These are phyloP conservation scores for Aporophyla nigra DNA, from an alignment of 2,888 invertebrate genomes.

Conservation along the genomic window DNA sequence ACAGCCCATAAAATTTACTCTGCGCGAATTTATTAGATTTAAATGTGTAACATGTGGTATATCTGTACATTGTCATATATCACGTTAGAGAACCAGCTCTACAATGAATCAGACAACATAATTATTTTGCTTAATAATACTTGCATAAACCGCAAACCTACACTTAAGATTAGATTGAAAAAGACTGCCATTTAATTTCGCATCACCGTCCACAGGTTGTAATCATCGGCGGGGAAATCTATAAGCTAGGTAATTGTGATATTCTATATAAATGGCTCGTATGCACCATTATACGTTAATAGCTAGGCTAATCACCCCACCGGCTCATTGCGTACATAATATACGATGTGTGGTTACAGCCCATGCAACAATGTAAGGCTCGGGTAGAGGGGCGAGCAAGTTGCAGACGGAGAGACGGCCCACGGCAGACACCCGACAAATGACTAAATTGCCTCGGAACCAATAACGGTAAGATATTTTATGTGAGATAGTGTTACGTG, in stretches of 20 bases:
- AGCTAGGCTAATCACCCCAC: slow-evolving; percentile 56
- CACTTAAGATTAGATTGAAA: slow-evolving; percentile 57
- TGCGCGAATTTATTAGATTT: slow-evolving; percentile 20
- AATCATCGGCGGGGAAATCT: slow-evolving; percentile 53
- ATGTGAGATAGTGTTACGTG: slow-evolving; percentile 68
- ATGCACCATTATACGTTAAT: slow-evolving; percentile 57
- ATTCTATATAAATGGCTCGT: slow-evolving; percentile 57
- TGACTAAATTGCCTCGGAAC: slow-evolving; percentile 83
- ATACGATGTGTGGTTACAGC: slow-evolving; percentile 73
- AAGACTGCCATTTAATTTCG: slow-evolving; percentile 62
- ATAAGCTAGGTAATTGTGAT: slow-evolving; percentile 57
- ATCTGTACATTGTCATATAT: slow-evolving; percentile 23
- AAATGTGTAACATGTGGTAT: slow-evolving; percentile 1
- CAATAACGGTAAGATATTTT: slow-evolving; percentile 78
- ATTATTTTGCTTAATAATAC: slow-evolving; percentile 41
- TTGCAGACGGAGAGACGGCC: slow-evolving; percentile 65
- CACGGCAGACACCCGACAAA: slow-evolving; percentile 81
- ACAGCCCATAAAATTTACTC: slow-evolving; percentile 22
- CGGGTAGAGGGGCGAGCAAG: slow-evolving; percentile 53
- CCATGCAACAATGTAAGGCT: slow-evolving; percentile 63
- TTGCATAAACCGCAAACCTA: slow-evolving; percentile 46
- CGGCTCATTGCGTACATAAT: slow-evolving; percentile 77
- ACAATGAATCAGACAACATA: slow-evolving; percentile 26
- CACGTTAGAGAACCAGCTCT: slow-evolving; percentile 12
- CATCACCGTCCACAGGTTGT: slow-evolving; percentile 50